Percentiles rank a stretch among this genome's conserved stretches.
phyloP scores from a whole-genome alignment of 2,797 vertebrate genomes.

The Chromis chromis region DNA sequence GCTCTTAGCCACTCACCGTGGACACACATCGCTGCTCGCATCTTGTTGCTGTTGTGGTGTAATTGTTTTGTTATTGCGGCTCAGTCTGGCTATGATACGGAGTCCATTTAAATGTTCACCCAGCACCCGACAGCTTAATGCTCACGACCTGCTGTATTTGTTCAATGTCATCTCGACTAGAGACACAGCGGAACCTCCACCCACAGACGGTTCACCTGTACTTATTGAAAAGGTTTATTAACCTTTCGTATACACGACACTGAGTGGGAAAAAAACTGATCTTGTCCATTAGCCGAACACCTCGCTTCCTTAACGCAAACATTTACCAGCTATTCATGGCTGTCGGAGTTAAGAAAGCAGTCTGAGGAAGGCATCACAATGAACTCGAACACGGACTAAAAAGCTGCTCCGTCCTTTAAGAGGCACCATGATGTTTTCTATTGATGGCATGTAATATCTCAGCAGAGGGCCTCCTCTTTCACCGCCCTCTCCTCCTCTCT shows the following conservation, averaged over 20 bases:
- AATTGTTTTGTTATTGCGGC: constrained; percentile 71
- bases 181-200: not conserved
- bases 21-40: constrained; percentile 63
- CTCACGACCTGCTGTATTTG: constrained; percentile 34
- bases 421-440: constrained; percentile 57
- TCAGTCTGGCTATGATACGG: constrained; percentile 30
- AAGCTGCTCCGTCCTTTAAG: constrained; percentile 31
- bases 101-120: constrained; percentile 57
- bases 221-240: not conserved
- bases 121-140: constrained; percentile 23
- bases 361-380: constrained; percentile 13
- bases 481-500: constrained; percentile 40
- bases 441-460: constrained; percentile 64
- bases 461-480: constrained; percentile 64
- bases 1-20: constrained; percentile 54
- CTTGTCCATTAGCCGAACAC: not conserved
- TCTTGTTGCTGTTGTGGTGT: constrained; percentile 55
- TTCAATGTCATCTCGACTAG: constrained; percentile 30
- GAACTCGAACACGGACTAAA: constrained; percentile 19
- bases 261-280: not conserved
- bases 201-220: not conserved
- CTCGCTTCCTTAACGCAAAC: not conserved
- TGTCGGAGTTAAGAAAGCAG: constrained; percentile 21
- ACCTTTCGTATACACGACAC: not conserved
- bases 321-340: constrained; percentile 8